These are phyloP conservation scores for Drosophila azteca DNA, from an alignment of 1,140 invertebrate genomes.

Conservation along the genomic window DNA sequence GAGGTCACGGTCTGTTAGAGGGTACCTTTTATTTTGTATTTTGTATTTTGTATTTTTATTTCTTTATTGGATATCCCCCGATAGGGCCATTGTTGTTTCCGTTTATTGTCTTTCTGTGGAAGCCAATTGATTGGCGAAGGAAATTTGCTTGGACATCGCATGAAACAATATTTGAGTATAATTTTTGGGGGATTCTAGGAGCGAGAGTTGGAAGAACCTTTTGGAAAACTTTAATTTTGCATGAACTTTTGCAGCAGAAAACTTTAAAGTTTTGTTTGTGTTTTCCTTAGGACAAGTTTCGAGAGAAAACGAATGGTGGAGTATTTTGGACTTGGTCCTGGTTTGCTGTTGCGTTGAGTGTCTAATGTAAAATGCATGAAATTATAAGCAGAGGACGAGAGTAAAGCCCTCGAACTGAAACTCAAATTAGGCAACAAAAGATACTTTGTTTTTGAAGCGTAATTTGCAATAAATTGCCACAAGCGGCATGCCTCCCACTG, in stretches of 20 bases:
- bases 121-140: slow-evolving; percentile 20
- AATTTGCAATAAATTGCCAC: slow-evolving; percentile 81
- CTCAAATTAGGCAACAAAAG: slow-evolving; percentile 70
- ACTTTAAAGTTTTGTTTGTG: too few relatives aligned
- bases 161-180: not conserved
- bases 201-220: not conserved
- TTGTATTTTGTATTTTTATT: too few relatives aligned
- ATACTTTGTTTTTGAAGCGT: slow-evolving; percentile 77
- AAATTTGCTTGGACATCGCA: not conserved
- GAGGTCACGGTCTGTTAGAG: slow-evolving; percentile 35
- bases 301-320: slow-evolving; percentile 33
- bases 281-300: not conserved
- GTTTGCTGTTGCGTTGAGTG: slow-evolving; percentile 47
- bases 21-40: too few relatives aligned
- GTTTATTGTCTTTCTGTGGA: slow-evolving; percentile 25
- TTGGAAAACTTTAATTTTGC: slow-evolving; percentile 39
- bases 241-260: slow-evolving; percentile 21
- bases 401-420: slow-evolving; percentile 31
- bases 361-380: slow-evolving; percentile 70
- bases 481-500: slow-evolving; percentile 34
- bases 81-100: slow-evolving; percentile 20
- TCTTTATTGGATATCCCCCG: slow-evolving; percentile 39
- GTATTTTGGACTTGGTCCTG: slow-evolving; percentile 8
- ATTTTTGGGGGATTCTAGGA: too few relatives aligned
- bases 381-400: slow-evolving; percentile 37